A percentile compares a stretch with the other conserved stretches of the same genome.
Conservation (phyloP, 2,797 vertebrate species). For the Ctenochaetus hawaiiensis region DNA sequence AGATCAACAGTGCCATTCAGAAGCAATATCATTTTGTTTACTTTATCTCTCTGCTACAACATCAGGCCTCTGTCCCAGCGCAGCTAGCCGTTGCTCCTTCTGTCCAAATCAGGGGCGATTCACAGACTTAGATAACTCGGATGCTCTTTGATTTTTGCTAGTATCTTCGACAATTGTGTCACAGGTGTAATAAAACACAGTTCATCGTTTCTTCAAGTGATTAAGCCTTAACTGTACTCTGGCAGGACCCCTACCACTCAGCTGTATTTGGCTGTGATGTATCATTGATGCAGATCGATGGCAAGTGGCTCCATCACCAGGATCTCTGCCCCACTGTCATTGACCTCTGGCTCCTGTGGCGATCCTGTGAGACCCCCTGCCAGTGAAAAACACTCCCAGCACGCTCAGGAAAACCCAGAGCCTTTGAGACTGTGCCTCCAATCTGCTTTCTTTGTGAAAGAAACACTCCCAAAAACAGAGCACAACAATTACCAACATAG, state of each 20-base stretch:
- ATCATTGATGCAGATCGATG: conserved; percentile 66
- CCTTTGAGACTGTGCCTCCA: conserved; percentile 36
- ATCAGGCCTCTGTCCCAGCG: conserved; percentile 14
- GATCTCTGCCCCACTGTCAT: conserved; percentile 67
- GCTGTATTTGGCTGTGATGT: conserved; percentile 55
- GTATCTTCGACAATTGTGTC: conserved; percentile 19
- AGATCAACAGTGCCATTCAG: conserved; percentile 38
- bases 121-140: neutral
- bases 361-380: conserved; percentile 50
- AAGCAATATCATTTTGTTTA: conserved; percentile 33
- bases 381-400: conserved; percentile 54
- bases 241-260: conserved; percentile 24
- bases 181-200: neutral
- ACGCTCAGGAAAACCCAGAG: conserved; percentile 51
- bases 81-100: conserved; percentile 1
- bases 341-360: conserved; percentile 69
- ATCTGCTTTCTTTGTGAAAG: conserved; percentile 55
- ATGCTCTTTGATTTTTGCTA: conserved; percentile 14
- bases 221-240: conserved; percentile 21
- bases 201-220: conserved; percentile 7
- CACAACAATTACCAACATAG: neutral
- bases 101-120: neutral
- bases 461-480: conserved; percentile 39
- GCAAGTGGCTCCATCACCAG: conserved; percentile 49
- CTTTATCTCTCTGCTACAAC: conserved; percentile 20